These are phyloP conservation scores for Pterobdella sp. DNA, from an alignment of 2,888 invertebrate species.

Conservation along the genomic window DNA sequence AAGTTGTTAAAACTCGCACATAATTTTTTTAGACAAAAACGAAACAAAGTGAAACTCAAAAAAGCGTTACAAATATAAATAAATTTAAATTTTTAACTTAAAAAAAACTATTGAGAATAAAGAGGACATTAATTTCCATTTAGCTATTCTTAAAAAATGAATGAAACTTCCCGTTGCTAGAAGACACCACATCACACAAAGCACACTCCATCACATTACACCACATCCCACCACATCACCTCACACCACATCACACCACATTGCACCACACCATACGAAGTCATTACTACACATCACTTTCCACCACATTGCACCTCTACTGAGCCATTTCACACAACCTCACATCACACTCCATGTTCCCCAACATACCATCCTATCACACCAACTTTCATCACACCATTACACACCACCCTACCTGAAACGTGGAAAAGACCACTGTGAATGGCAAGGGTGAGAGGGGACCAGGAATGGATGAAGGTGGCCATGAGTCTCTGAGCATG, in stretches of 20 bases:
- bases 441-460: constrained; percentile 46
- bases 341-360: background rate
- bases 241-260: background rate
- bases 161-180: background rate
- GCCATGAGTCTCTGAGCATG: constrained; percentile 80
- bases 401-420: constrained; percentile 40
- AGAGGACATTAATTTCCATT: background rate
- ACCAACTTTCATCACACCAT: background rate
- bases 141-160: background rate
- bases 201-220: background rate
- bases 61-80: background rate
- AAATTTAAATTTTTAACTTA: background rate
- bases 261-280: background rate
- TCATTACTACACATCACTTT: background rate
- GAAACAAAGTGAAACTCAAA: background rate
- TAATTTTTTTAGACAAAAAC: too few relatives aligned
- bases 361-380: background rate
- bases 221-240: background rate
- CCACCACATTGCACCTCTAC: background rate
- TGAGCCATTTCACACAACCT: too few relatives aligned
- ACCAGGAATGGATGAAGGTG: constrained; percentile 46
- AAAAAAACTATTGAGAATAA: background rate
- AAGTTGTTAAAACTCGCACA: too few relatives aligned
- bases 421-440: constrained; percentile 50
- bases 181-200: background rate